A percentile compares a stretch with the other conserved stretches of the same genome.
Evolutionary conservation across 2,797 vertebrate genomes (phyloP).

Genomic region (Poliocrania exsul): DNA sequence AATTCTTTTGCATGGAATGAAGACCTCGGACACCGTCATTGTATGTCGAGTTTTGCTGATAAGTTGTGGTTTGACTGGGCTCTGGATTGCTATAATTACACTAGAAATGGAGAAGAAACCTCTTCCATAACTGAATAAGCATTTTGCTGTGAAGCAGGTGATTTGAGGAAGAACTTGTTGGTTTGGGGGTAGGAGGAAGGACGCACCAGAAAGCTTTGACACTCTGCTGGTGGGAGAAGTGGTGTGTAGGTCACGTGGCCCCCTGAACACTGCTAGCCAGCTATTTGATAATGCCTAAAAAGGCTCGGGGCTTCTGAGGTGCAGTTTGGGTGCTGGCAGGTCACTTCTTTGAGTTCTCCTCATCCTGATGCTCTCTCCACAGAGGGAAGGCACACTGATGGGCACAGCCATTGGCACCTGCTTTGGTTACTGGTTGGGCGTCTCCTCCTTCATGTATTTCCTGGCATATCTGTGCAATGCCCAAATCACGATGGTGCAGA

Average conservation of each 20-base stretch:
- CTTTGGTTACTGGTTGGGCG: constrained; percentile 96
- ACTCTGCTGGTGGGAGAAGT: neutral
- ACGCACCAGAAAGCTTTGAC: neutral
- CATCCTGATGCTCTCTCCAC: constrained; percentile 31
- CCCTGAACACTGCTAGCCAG: neutral
- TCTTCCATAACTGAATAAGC: neutral
- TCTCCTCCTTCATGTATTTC: constrained; percentile 96
- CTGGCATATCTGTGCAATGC: constrained; percentile 94
- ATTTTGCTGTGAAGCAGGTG: neutral
- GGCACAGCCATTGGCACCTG: constrained; percentile 97
- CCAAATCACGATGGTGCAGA: constrained; percentile 98
- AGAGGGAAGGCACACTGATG: constrained; percentile 97
- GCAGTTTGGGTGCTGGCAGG: neutral
- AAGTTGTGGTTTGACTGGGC: neutral
- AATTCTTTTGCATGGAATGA: constrained; percentile 97
- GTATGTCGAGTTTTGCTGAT: constrained; percentile 74
- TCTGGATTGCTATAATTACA: neutral
- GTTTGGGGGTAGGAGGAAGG: neutral
- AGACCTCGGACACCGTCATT: constrained; percentile 95
- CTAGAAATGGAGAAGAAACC: neutral
- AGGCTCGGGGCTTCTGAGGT: neutral
- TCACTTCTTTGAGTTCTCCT: neutral
- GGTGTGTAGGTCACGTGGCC: neutral
- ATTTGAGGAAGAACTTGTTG: neutral
- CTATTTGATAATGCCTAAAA: neutral